These are phyloP conservation scores for Archocentrus centrarchus DNA, from an alignment of 2,113 vertebrate genomes.

Conservation along the genomic window DNA sequence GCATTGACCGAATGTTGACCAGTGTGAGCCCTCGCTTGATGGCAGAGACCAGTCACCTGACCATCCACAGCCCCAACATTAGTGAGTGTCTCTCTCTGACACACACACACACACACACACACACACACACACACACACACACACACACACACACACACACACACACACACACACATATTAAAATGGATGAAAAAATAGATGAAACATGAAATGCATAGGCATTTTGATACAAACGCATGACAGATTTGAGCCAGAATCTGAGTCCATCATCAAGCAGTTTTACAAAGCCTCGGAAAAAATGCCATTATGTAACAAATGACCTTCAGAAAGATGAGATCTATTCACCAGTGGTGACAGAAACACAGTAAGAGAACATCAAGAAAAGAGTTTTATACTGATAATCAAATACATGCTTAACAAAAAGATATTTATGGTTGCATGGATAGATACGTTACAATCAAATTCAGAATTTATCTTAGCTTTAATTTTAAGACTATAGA, in stretches of 20 bases:
- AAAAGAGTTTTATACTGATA: not conserved
- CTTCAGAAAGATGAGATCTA: not conserved
- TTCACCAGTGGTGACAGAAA: not conserved
- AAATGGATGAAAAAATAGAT: not conserved
- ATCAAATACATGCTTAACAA: not conserved
- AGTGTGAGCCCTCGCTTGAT: constrained; percentile 81
- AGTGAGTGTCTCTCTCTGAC: constrained; percentile 78
- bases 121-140: too few species aligned
- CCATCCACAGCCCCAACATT: constrained; percentile 78
- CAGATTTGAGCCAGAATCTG: not conserved
- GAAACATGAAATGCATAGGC: not conserved
- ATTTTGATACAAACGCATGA: not conserved
- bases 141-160: too few species aligned
- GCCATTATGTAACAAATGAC: constrained; percentile 15
- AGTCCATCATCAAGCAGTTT: not conserved
- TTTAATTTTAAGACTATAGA: not conserved
- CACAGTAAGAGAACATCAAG: not conserved
- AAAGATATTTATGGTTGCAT: not conserved
- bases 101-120: not conserved
- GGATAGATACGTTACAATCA: not conserved
- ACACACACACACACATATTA: not conserved
- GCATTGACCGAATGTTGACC: constrained; percentile 83
- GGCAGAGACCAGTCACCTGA: constrained; percentile 73
- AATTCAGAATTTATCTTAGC: not conserved
- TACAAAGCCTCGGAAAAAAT: not conserved